These are phyloP conservation scores for Alethe castanea DNA, from an alignment of 2,113 vertebrate genomes.

Conservation along the genomic window DNA sequence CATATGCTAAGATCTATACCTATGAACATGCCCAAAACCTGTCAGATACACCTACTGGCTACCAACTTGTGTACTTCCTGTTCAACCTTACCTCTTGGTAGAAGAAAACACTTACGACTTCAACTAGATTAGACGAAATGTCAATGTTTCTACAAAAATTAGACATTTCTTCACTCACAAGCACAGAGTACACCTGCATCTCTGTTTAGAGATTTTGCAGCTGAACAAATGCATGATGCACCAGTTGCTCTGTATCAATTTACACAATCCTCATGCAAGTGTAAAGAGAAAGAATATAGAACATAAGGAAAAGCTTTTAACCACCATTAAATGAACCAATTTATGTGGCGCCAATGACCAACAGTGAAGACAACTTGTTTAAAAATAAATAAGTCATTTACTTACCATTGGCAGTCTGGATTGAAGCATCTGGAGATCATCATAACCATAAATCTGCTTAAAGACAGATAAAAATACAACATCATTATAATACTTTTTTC, in stretches of 20 bases:
- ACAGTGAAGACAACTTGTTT: background rate
- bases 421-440: conserved; percentile 96
- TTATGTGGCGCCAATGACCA: background rate
- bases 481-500: background rate
- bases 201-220: background rate
- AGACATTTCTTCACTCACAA: background rate
- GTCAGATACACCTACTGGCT: background rate
- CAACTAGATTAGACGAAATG: background rate
- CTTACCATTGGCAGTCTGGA: conserved; percentile 94
- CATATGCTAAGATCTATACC: background rate
- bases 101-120: background rate
- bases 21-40: background rate
- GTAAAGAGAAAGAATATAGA: background rate
- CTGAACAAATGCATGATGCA: background rate
- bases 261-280: background rate
- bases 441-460: conserved; percentile 94
- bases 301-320: background rate
- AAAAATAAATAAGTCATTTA: background rate
- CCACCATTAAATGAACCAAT: fast-evolving
- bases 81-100: background rate
- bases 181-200: background rate
- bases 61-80: background rate
- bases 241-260: background rate
- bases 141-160: background rate
- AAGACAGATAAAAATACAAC: conserved; percentile 29